Evolutionary conservation across 2,113 vertebrate species (phyloP).

Genomic region (Phrynocephalus versicolor): DNA sequence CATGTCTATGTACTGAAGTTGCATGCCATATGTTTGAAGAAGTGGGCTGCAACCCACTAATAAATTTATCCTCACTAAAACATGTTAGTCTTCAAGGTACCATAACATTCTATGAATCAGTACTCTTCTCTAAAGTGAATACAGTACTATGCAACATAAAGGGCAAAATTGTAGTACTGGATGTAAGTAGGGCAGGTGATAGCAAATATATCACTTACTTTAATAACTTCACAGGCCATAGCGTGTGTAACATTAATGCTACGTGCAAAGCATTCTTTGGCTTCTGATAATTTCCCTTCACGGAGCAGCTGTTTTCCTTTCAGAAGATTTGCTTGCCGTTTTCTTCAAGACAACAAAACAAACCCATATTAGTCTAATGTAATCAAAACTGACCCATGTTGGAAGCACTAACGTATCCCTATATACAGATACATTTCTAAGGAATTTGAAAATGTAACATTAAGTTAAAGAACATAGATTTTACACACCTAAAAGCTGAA

Average conservation of each 20-base stretch:
- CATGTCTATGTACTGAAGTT: too few relatives aligned
- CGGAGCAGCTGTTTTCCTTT: slow-evolving; percentile 90
- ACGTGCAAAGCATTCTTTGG: slow-evolving; percentile 91
- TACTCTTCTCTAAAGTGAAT: background rate
- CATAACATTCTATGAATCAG: background rate
- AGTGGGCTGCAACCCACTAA: too few relatives aligned
- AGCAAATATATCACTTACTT: slow-evolving; percentile 72
- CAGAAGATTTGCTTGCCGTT: slow-evolving; percentile 85
- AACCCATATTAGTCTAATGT: background rate
- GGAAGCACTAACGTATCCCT: background rate
- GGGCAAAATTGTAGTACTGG: background rate
- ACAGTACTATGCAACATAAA: background rate
- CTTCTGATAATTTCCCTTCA: slow-evolving; percentile 90
- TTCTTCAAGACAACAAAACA: slow-evolving; percentile 74
- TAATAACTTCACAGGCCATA: slow-evolving; percentile 94
- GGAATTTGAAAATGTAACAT: background rate
- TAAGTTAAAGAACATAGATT: too few relatives aligned
- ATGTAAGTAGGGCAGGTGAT: background rate
- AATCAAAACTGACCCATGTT: background rate
- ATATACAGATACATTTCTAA: background rate
- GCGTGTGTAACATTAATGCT: slow-evolving; percentile 87
- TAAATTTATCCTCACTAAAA: background rate
- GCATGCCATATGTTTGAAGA: too few relatives aligned
- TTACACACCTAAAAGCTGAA: background rate
- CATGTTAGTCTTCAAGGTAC: background rate